Evolutionary conservation across 2,888 invertebrate species (phyloP).

Genomic region (Malthinus flaveolus): DNA sequence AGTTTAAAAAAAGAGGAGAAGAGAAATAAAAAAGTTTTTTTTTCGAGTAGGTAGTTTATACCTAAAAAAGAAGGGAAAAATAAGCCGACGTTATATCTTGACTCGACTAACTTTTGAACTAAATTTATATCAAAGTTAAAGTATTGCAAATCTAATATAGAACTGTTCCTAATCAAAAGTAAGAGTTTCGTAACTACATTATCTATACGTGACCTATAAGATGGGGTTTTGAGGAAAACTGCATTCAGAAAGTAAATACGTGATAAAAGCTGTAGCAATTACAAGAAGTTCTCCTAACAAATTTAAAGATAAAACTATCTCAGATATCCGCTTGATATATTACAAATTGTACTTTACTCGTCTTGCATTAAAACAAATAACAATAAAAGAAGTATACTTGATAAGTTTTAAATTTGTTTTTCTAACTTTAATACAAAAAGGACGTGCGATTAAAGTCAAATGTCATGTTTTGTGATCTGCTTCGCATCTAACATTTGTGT

Average conservation of each 20-base stretch:
- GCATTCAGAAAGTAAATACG: constrained; percentile 30
- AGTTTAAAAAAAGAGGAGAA: constrained; percentile 14
- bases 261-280: constrained; percentile 29
- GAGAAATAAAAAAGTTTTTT: constrained; percentile 19
- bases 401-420: too few relatives aligned
- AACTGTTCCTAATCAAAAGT: constrained; percentile 42
- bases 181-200: constrained; percentile 41
- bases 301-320: constrained; percentile 25
- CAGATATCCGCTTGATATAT: constrained; percentile 8
- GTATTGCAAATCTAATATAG: constrained; percentile 45
- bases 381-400: too few relatives aligned
- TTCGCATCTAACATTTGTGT: too few relatives aligned
- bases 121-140: constrained; percentile 44
- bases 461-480: too few relatives aligned
- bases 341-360: background rate
- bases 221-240: constrained; percentile 28
- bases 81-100: constrained; percentile 25
- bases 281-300: constrained; percentile 26
- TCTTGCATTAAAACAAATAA: too few relatives aligned
- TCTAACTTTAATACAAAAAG: too few relatives aligned
- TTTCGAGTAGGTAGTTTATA: constrained; percentile 14
- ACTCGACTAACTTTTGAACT: constrained; percentile 36
- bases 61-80: constrained; percentile 29
- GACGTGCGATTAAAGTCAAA: too few relatives aligned
- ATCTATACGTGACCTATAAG: constrained; percentile 37